Base-by-base conservation (phyloP, 2,888 invertebrate species). In the Drosophila paranaensis region DNA sequence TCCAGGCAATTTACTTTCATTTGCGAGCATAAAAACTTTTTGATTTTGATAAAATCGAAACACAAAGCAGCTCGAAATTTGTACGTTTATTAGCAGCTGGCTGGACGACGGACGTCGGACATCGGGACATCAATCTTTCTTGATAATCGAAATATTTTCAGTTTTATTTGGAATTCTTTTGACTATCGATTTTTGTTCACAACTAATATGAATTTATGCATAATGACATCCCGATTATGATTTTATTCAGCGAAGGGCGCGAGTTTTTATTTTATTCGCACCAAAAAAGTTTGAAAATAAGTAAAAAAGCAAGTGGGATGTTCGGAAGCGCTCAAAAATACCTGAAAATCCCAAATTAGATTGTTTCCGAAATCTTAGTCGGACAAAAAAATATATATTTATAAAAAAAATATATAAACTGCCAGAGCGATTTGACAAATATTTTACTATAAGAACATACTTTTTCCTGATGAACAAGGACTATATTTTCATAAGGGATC, bases 1-100 rank as follows among this genome's bases (percentile, higher is more conserved):
- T 88, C 87, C 82, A 76, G 76, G 35, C 86, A 82, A 85, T 79
- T 85, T 85, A 62, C 45, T 25, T 45, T 27, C 45, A 14, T 25
- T 45, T 13, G 45, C 13, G 13, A 25, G 13, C 13, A 45, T 10
- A 25, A 25, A 6, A 13, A 25, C 6, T 66, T 72, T 74, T 1
- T 27, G 48, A 62, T 72, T 68, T 65, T 39, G 45, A 56, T 62
- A n/a, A 16, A 14, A 43, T 37, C 39, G 57, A 39, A 33, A 60
- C 37, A 58, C 42, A 39, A 35, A 42, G 13, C 9, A 50, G 40
- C 14, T 40, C 2, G 35, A 43, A n/a, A 50, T 48, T 63, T 56
- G 14, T 8, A 6, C 13, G 27, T 40, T 25, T 11, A 27, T 6
- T 54, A 27, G 30, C 30, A 46, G 27, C 14, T 4, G 3, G 13